These are phyloP conservation scores for Cryptotis parvus DNA, from an alignment of 2,113 vertebrate species.

Conservation along the genomic window DNA sequence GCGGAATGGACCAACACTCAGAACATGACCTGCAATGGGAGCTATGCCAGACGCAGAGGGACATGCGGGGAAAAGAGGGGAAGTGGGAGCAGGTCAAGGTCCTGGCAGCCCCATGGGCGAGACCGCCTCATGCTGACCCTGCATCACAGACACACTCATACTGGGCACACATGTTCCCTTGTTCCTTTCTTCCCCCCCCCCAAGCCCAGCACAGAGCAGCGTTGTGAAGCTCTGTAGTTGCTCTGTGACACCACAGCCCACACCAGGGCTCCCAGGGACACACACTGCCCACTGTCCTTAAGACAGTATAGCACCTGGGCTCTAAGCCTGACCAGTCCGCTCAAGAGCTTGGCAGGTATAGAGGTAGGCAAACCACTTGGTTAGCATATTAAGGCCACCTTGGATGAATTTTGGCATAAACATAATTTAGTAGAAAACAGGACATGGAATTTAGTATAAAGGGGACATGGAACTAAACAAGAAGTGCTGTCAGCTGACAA, in stretches of 20 bases:
- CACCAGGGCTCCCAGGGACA: neutral
- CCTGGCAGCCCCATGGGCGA: neutral
- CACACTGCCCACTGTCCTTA: too few relatives aligned
- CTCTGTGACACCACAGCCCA: neutral
- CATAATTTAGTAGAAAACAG: neutral
- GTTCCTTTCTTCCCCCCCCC: too few relatives aligned
- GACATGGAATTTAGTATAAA: too few relatives aligned
- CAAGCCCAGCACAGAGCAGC: too few relatives aligned
- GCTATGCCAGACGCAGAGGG: neutral
- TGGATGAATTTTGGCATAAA: neutral
- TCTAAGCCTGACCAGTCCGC: rapidly evolving
- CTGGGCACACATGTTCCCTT: neutral
- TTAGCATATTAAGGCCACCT: neutral
- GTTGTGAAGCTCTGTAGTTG: neutral
- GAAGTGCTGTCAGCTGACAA: neutral
- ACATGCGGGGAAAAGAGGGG: neutral
- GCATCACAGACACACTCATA: neutral
- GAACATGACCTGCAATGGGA: neutral
- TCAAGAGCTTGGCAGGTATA: too few relatives aligned
- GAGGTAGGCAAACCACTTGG: neutral
- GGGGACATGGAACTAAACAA: neutral
- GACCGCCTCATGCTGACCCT: neutral
- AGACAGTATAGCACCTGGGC: neutral
- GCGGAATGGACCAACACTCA: neutral
- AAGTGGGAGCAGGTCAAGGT: neutral